Percentiles rank a stretch among this genome's conserved stretches.
These are phyloP conservation scores for Burhinus bistriatus DNA, from an alignment of 2,113 vertebrate species.

Conservation along the genomic window DNA sequence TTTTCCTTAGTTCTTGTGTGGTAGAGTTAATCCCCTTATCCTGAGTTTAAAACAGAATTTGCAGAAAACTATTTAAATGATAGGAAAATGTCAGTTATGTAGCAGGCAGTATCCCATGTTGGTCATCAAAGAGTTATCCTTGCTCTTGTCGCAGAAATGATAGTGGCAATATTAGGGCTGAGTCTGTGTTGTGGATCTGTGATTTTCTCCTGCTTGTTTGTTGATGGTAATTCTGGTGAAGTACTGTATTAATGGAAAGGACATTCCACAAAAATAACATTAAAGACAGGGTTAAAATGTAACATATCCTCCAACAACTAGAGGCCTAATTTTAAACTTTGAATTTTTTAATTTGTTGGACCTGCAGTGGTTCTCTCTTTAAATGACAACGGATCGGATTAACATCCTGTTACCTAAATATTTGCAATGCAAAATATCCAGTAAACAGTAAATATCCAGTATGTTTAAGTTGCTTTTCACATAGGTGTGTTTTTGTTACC, in stretches of 20 bases:
- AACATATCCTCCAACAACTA: neutral
- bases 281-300: slow-evolving; percentile 2
- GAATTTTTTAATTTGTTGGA: neutral
- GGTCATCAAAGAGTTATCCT: neutral
- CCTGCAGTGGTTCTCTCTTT: neutral
- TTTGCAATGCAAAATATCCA: neutral
- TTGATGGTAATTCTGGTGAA: neutral
- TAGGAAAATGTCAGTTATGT: neutral
- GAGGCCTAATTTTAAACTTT: neutral
- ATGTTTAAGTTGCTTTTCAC: neutral
- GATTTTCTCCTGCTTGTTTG: neutral
- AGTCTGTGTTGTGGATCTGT: neutral
- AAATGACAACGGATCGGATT: neutral
- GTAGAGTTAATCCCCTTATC: neutral
- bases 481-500: neutral
- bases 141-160: neutral
- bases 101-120: neutral
- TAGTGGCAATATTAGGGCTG: neutral
- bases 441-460: neutral
- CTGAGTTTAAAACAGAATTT: neutral
- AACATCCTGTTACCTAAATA: neutral
- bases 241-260: neutral
- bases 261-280: neutral
- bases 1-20: neutral
- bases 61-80: neutral